These are phyloP conservation scores for Salpingus planirostris DNA, from an alignment of 2,888 invertebrate species.

Conservation along the genomic window DNA sequence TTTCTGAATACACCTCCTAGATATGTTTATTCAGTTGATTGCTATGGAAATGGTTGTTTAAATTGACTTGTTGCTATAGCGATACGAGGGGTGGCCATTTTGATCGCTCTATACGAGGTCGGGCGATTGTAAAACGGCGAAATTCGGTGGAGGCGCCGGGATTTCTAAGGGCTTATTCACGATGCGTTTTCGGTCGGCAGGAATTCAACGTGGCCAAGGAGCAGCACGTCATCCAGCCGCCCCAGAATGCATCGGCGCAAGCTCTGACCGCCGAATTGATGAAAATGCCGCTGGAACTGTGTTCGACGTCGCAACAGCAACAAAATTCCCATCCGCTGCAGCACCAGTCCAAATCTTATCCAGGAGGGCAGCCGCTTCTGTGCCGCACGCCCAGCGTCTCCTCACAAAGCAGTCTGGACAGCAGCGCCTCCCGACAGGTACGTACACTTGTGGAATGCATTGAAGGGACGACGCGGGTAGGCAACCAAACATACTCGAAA, in stretches of 20 bases:
- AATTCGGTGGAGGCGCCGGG: too few relatives aligned
- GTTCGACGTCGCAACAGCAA: slow-evolving; percentile 41
- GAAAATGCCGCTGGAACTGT: slow-evolving; percentile 47
- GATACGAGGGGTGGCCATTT: too few relatives aligned
- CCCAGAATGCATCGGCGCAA: slow-evolving; percentile 41
- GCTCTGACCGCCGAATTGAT: slow-evolving; percentile 37
- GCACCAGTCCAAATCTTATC: slow-evolving; percentile 62
- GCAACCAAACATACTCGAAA: too few relatives aligned
- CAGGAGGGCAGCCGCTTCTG: slow-evolving; percentile 50
- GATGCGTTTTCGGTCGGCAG: too few relatives aligned
- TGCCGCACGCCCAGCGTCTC: slow-evolving; percentile 73
- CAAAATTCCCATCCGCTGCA: slow-evolving; percentile 45
- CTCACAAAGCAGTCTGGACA: slow-evolving; percentile 75
- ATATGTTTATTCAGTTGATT: too few relatives aligned
- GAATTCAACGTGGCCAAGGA: slow-evolving; percentile 59
- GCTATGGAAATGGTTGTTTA: too few relatives aligned
- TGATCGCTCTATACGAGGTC: too few relatives aligned
- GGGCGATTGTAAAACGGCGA: too few relatives aligned
- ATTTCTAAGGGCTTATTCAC: too few relatives aligned
- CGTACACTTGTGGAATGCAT: slow-evolving; percentile 4
- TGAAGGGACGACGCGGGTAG: too few relatives aligned
- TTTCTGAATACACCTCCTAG: too few relatives aligned
- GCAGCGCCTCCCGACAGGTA: slow-evolving; percentile 47
- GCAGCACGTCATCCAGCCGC: slow-evolving; percentile 54
- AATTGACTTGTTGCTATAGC: too few relatives aligned